phyloP scores from a whole-genome alignment of 2,797 vertebrate species.

The Eulemur rubriventer region DNA sequence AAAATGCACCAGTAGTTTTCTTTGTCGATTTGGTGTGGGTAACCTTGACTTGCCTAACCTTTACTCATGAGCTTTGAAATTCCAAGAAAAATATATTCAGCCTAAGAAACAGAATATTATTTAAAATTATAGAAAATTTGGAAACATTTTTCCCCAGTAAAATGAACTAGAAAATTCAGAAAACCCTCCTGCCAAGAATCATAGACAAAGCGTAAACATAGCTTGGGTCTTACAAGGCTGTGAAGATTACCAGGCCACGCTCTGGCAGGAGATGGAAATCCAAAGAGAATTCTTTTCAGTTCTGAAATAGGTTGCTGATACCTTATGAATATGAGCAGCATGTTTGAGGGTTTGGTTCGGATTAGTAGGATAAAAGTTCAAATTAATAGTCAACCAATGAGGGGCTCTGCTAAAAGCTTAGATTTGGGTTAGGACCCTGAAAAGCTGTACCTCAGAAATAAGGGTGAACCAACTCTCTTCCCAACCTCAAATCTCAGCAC shows the following conservation, averaged over 20 bases:
- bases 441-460: neutral
- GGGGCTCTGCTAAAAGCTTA: neutral
- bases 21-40: neutral
- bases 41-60: neutral
- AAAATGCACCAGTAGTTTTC: neutral
- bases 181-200: neutral
- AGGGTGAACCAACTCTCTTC: neutral
- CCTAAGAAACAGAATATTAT: neutral
- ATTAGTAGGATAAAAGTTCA: neutral
- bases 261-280: neutral
- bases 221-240: neutral
- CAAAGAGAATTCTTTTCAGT: neutral
- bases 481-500: neutral
- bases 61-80: neutral
- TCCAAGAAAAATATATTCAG: neutral
- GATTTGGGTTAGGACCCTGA: no score
- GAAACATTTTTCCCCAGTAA: neutral
- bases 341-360: neutral
- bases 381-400: neutral
- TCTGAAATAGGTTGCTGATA: neutral
- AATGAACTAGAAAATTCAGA: neutral
- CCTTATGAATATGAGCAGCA: rapidly evolving
- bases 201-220: neutral
- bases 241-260: neutral
- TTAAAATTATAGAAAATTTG: slow-evolving; percentile 23